Percentiles rank a stretch among this genome's conserved stretches.
Evolutionary conservation across 2,888 invertebrate species (phyloP).

Genomic region (Meliscaeva auricollis): DNA sequence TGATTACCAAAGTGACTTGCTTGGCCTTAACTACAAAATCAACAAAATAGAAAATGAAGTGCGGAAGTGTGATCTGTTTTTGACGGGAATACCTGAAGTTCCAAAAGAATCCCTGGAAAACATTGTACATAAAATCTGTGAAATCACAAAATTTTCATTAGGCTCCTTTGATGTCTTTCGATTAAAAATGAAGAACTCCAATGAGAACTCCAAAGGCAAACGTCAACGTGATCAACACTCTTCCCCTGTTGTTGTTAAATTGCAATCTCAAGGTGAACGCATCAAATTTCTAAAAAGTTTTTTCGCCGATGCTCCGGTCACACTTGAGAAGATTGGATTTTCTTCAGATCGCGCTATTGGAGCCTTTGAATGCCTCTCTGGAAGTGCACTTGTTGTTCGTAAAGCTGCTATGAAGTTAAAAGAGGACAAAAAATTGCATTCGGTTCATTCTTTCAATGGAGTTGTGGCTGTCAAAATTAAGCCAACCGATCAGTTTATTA

Average conservation of each 20-base stretch:
- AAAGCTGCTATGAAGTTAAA: constrained; percentile 14
- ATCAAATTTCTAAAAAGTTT: constrained; percentile 4
- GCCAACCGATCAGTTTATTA: constrained; percentile 1
- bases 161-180: neutral
- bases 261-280: neutral
- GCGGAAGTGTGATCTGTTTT: neutral
- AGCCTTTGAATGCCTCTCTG: constrained; percentile 14
- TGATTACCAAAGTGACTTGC: neutral
- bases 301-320: constrained; percentile 5
- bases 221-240: neutral
- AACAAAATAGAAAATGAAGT: constrained; percentile 22
- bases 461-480: constrained; percentile 12
- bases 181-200: neutral
- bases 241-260: neutral
- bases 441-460: constrained; percentile 5
- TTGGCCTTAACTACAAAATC: neutral
- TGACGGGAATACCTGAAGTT: constrained; percentile 9
- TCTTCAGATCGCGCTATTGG: constrained; percentile 8
- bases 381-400: constrained; percentile 1
- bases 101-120: constrained; percentile 1
- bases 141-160: neutral
- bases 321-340: constrained; percentile 5
- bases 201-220: neutral
- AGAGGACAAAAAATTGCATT: neutral
- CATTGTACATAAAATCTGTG: neutral